A percentile compares a stretch with the other conserved stretches of the same genome.
Conservation (phyloP, 2,888 invertebrate genomes). For the Calameuta filiformis region DNA sequence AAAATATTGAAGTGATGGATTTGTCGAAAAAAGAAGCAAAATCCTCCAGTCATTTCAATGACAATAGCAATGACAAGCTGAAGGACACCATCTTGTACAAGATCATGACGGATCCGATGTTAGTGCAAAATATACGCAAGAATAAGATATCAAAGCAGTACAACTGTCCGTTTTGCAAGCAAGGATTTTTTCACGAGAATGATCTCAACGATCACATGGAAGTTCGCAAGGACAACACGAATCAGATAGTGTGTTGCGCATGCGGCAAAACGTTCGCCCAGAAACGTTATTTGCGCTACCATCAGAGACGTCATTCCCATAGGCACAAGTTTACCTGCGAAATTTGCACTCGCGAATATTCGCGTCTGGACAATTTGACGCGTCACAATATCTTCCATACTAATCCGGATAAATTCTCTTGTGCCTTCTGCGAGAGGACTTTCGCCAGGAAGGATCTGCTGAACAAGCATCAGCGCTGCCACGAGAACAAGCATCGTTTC, state of each 20-base stretch:
- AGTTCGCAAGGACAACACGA: slow-evolving; percentile 42
- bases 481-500: slow-evolving; percentile 54
- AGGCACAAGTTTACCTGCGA: slow-evolving; percentile 55
- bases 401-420: slow-evolving; percentile 58
- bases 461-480: slow-evolving; percentile 58
- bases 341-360: slow-evolving; percentile 57
- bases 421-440: slow-evolving; percentile 53
- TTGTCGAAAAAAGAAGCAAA: slow-evolving; percentile 35
- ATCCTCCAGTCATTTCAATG: slow-evolving; percentile 4
- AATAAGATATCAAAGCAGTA: slow-evolving; percentile 24
- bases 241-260: slow-evolving; percentile 54
- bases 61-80: slow-evolving; percentile 31
- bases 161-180: slow-evolving; percentile 52
- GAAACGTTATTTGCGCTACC: slow-evolving; percentile 57
- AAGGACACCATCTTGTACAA: slow-evolving; percentile 56
- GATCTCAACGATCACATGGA: slow-evolving; percentile 50
- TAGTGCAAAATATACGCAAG: slow-evolving; percentile 41
- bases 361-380: slow-evolving; percentile 56
- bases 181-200: slow-evolving; percentile 41
- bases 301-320: slow-evolving; percentile 55
- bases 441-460: slow-evolving; percentile 58
- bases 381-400: slow-evolving; percentile 58
- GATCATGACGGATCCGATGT: slow-evolving; percentile 57
- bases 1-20: slow-evolving; percentile 36
- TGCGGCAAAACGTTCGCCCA: slow-evolving; percentile 57